These are phyloP conservation scores for Fabriciana adippe DNA, from an alignment of 2,888 invertebrate genomes.

Conservation along the genomic window DNA sequence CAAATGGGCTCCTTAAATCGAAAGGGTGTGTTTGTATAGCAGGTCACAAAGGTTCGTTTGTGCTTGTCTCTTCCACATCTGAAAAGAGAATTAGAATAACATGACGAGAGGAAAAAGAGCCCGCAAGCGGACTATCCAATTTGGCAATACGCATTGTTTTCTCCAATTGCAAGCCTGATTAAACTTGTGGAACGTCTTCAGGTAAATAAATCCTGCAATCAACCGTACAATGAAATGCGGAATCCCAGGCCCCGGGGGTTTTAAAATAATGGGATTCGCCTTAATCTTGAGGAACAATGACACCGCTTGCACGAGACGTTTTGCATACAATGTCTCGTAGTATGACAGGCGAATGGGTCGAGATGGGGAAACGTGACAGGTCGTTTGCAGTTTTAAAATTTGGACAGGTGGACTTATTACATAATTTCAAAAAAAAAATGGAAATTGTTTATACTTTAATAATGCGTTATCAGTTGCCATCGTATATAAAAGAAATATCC, in stretches of 20 bases:
- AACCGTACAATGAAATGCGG: slow-evolving; percentile 65
- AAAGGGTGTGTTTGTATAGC: neutral
- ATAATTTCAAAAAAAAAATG: slow-evolving; percentile 4
- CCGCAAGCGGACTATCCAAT: slow-evolving; percentile 43
- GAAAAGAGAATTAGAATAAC: slow-evolving; percentile 20
- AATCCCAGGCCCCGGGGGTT: slow-evolving; percentile 56
- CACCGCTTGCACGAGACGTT: slow-evolving; percentile 70
- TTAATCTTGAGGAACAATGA: slow-evolving; percentile 78
- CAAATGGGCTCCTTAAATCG: neutral
- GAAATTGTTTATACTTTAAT: neutral
- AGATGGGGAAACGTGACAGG: slow-evolving; percentile 54
- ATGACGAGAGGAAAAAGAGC: slow-evolving; percentile 37
- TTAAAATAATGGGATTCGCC: slow-evolving; percentile 68
- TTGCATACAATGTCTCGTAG: slow-evolving; percentile 64
- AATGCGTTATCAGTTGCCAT: no score
- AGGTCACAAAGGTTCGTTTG: slow-evolving; percentile 3
- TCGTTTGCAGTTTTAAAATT: slow-evolving; percentile 35
- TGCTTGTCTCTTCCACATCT: slow-evolving; percentile 18
- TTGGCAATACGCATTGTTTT: slow-evolving; percentile 63
- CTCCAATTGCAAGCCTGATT: slow-evolving; percentile 76
- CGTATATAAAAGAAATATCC: neutral
- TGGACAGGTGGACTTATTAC: slow-evolving; percentile 22
- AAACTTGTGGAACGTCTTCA: slow-evolving; percentile 50
- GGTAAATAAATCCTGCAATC: slow-evolving; percentile 61
- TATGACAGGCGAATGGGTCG: slow-evolving; percentile 31